Conservation (phyloP, 1,140 invertebrate species). For the Frieseomelitta varia region DNA sequence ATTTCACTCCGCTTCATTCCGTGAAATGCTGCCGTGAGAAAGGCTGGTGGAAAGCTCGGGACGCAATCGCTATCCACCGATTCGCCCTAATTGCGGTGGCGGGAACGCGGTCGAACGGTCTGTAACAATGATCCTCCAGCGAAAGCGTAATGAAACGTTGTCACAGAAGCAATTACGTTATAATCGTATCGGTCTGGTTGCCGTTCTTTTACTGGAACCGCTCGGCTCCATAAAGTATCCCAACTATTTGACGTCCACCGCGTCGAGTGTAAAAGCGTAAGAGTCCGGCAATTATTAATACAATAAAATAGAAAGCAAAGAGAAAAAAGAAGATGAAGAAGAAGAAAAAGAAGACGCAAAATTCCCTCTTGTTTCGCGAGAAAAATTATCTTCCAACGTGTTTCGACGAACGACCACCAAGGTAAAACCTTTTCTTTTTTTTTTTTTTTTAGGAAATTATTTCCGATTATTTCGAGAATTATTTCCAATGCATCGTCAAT, state of each 20-base stretch:
- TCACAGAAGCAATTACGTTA: conserved; percentile 21
- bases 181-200: conserved; percentile 9
- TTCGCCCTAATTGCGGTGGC: neutral
- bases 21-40: too few species aligned
- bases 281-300: neutral
- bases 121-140: neutral
- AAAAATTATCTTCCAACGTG: neutral
- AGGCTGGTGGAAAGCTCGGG: too few species aligned
- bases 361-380: neutral
- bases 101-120: neutral
- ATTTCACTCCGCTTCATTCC: too few species aligned
- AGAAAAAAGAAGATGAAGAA: neutral
- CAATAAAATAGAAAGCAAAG: neutral
- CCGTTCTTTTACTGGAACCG: conserved; percentile 16
- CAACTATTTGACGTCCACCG: conserved; percentile 1
- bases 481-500: neutral
- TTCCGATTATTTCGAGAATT: neutral
- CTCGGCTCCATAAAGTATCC: neutral
- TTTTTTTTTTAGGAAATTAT: too few species aligned
- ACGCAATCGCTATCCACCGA: neutral
- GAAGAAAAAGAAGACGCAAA: too few species aligned
- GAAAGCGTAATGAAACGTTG: conserved; percentile 6
- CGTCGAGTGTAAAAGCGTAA: neutral
- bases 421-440: too few species aligned
- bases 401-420: too few species aligned